These are phyloP conservation scores for Squalus acanthias DNA, from an alignment of 2,797 vertebrate genomes.

Conservation along the genomic window DNA sequence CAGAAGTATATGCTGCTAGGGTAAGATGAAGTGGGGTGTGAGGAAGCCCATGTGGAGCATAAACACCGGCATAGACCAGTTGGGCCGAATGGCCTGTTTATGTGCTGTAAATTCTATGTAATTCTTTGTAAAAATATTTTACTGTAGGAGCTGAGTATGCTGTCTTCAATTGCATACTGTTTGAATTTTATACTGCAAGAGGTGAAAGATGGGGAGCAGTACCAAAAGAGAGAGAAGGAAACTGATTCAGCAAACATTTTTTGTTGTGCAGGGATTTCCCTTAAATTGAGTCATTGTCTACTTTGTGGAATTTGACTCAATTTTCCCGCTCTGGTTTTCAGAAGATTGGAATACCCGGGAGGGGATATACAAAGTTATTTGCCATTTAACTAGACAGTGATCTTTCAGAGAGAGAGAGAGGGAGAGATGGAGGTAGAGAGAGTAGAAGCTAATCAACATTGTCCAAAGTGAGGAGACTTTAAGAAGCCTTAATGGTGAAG, in stretches of 20 bases:
- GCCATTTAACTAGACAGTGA: background rate
- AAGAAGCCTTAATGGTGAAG: background rate
- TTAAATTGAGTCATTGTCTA: background rate
- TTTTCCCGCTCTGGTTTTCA: background rate
- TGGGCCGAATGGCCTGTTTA: too few relatives aligned
- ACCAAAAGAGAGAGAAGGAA: background rate
- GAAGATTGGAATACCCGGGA: background rate
- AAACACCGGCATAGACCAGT: too few relatives aligned
- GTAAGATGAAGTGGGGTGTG: too few relatives aligned
- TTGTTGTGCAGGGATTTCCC: background rate
- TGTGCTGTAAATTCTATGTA: too few relatives aligned
- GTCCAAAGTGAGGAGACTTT: background rate
- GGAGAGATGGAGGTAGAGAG: background rate
- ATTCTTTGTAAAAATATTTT: too few relatives aligned
- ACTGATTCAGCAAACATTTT: background rate
- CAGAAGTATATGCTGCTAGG: too few relatives aligned
- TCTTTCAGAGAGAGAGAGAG: background rate
- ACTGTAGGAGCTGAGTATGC: too few relatives aligned
- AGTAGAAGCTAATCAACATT: background rate
- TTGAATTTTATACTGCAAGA: background rate
- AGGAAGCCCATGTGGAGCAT: too few relatives aligned
- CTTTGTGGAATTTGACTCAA: background rate
- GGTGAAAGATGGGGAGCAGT: background rate
- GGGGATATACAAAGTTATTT: background rate
- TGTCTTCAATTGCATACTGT: background rate